A percentile compares a stretch with the other conserved stretches of the same genome.
These are phyloP conservation scores for Hyles vespertilio DNA, from an alignment of 1,140 invertebrate genomes.

Conservation along the genomic window DNA sequence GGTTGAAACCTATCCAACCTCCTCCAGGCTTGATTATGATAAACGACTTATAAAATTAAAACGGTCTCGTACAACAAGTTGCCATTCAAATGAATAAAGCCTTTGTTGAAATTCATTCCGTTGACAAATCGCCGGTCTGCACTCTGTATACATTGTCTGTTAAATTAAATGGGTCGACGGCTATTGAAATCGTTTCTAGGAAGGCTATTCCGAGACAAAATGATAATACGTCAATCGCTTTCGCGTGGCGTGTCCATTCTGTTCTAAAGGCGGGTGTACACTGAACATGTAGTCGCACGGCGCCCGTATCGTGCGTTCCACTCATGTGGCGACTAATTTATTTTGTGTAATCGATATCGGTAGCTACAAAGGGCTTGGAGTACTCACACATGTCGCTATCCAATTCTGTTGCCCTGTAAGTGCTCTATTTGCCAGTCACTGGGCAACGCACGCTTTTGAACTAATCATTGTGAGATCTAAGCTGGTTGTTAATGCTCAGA, in stretches of 20 bases:
- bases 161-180: slow-evolving; percentile 58
- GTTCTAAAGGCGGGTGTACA: slow-evolving; percentile 14
- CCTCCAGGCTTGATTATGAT: slow-evolving; percentile 67
- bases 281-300: not conserved
- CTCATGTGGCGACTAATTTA: no score
- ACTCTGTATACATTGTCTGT: slow-evolving; percentile 62
- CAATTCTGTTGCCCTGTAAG: no score
- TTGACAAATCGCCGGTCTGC: slow-evolving; percentile 69
- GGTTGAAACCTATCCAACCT: slow-evolving; percentile 47
- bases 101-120: slow-evolving; percentile 72
- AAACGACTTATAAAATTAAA: slow-evolving; percentile 76
- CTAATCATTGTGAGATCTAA: no score
- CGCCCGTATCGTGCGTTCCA: no score
- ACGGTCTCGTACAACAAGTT: slow-evolving; percentile 69
- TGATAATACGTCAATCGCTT: slow-evolving; percentile 57
- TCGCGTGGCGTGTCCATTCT: slow-evolving; percentile 48
- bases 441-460: no score
- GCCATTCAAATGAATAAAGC: slow-evolving; percentile 69
- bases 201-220: slow-evolving; percentile 61
- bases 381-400: no score
- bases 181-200: slow-evolving; percentile 58
- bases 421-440: no score
- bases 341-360: no score
- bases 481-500: no score
- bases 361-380: no score